These are phyloP conservation scores for Dasysyrphus albostriatus DNA, from an alignment of 2,888 invertebrate genomes.

Conservation along the genomic window DNA sequence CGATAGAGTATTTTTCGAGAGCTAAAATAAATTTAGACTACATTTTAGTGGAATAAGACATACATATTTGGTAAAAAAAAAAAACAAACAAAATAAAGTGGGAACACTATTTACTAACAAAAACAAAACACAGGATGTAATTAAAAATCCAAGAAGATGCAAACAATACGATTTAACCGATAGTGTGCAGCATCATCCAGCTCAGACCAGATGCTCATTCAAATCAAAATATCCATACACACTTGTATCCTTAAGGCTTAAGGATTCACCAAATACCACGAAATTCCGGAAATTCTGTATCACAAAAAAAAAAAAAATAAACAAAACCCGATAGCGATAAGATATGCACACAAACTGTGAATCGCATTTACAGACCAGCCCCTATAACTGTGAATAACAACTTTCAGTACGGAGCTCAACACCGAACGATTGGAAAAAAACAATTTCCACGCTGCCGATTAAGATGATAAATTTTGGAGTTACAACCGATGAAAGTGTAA, in stretches of 20 bases:
- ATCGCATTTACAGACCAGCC: neutral
- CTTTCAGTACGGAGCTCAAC: neutral
- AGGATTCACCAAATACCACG: conserved; percentile 6
- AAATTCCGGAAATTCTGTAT: conserved; percentile 3
- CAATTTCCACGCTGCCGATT: conserved; percentile 47
- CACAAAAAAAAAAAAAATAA: conserved; percentile 17
- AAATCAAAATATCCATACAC: neutral
- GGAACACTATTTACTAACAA: conserved; percentile 18
- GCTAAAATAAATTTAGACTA: no score
- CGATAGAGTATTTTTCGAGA: no score
- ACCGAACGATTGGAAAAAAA: neutral
- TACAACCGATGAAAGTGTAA: conserved; percentile 40
- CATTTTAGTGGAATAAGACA: no score
- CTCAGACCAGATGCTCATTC: neutral
- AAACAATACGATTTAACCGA: neutral
- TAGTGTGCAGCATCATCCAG: neutral
- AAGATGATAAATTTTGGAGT: conserved; percentile 55
- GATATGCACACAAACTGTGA: conserved; percentile 13
- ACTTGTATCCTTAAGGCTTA: conserved; percentile 18
- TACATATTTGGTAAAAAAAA: no score
- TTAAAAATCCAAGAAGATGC: conserved; percentile 12
- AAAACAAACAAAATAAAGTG: neutral
- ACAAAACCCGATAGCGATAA: neutral
- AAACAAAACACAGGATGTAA: conserved; percentile 24
- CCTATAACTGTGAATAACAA: neutral